These are phyloP conservation scores for Adrianichthys oophorus DNA, from an alignment of 2,797 vertebrate species.

Conservation along the genomic window DNA sequence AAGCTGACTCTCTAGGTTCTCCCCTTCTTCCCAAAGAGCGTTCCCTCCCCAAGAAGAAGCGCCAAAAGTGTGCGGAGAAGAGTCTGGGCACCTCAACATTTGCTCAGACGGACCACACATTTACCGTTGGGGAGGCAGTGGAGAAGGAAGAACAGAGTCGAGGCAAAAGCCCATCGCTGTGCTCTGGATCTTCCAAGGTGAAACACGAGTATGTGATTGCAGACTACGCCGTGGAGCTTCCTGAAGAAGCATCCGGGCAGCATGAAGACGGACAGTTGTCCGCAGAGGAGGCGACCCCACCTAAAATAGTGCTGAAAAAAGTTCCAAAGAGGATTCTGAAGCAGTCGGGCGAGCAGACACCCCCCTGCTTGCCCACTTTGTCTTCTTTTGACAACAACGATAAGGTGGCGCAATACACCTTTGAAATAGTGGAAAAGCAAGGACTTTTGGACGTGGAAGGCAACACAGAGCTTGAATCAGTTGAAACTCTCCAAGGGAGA, in stretches of 20 bases:
- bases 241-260: constrained; percentile 82
- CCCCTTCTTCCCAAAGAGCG: constrained; percentile 89
- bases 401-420: constrained; percentile 93
- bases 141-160: constrained; percentile 86
- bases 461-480: constrained; percentile 88
- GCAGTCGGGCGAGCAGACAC: constrained; percentile 80
- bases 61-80: constrained; percentile 89
- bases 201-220: constrained; percentile 97
- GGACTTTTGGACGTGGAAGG: constrained; percentile 88
- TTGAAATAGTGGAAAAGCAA: constrained; percentile 97
- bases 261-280: constrained; percentile 82
- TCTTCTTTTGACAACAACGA: constrained; percentile 88
- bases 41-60: constrained; percentile 94
- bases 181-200: constrained; percentile 89
- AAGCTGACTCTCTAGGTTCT: constrained; percentile 82
- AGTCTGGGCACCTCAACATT: constrained; percentile 47
- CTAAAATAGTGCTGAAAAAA: constrained; percentile 95
- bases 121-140: constrained; percentile 34
- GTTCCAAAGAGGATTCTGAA: constrained; percentile 91
- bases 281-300: constrained; percentile 86
- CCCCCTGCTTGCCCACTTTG: constrained; percentile 87
- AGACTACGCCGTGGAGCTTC: constrained; percentile 91
- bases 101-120: constrained; percentile 53
- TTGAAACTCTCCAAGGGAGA: constrained; percentile 88
- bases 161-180: constrained; percentile 89